Conservation (phyloP, 2,113 vertebrate species). For the Ageneiosus marmoratus region DNA sequence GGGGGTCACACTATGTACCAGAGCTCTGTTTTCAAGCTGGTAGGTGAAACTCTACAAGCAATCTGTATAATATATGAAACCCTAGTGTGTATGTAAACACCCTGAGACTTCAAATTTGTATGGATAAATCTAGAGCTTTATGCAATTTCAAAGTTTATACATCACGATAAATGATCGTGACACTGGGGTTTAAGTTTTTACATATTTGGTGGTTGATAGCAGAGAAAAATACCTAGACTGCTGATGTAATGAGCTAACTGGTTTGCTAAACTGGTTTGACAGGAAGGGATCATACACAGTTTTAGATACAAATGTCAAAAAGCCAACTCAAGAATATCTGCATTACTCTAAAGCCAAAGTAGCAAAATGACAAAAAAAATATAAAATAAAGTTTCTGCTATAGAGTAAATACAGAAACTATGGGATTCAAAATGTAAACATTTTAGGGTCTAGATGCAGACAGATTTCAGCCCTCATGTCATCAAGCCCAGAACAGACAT, state of each 20-base stretch:
- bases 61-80: neutral
- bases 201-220: neutral
- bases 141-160: neutral
- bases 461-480: neutral
- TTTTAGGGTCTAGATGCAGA: neutral
- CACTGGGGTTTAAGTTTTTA: neutral
- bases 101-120: neutral
- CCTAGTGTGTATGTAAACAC: neutral
- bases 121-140: neutral
- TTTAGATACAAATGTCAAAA: neutral
- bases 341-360: too few species aligned
- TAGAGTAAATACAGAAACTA: neutral
- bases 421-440: neutral
- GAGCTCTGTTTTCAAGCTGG: slow-evolving; percentile 42
- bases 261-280: neutral
- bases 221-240: neutral
- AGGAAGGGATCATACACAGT: neutral
- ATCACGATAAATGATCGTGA: neutral
- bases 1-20: slow-evolving; percentile 11
- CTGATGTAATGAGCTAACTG: neutral
- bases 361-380: neutral
- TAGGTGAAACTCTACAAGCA: neutral
- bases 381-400: neutral
- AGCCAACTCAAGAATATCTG: neutral
- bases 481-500: neutral